Conservation (phyloP, 2,888 invertebrate genomes). For the Andrena camellia region DNA sequence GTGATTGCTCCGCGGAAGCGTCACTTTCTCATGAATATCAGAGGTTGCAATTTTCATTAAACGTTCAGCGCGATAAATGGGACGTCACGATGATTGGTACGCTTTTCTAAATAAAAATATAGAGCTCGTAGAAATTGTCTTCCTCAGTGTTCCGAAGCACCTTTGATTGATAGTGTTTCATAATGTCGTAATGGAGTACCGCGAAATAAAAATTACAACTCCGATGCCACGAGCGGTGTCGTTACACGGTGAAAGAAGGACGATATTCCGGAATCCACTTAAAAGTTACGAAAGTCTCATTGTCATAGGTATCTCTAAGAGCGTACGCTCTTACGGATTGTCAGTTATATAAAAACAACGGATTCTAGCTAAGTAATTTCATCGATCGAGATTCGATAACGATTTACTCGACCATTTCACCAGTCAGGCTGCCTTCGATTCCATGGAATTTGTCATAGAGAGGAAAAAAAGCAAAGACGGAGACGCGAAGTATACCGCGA, state of each 20-base stretch:
- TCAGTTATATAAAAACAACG: conserved; percentile 44
- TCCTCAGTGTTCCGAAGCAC: conserved; percentile 40
- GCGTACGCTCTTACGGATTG: conserved; percentile 35
- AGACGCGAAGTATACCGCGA: conserved; percentile 14
- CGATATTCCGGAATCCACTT: background rate
- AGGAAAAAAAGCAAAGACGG: conserved; percentile 35
- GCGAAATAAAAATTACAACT: conserved; percentile 38
- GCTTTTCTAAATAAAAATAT: conserved; percentile 61
- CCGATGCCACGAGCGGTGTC: background rate
- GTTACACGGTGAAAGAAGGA: conserved; percentile 34
- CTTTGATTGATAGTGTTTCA: conserved; percentile 41
- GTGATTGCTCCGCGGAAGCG: conserved; percentile 5
- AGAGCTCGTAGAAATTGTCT: conserved; percentile 49
- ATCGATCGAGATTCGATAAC: conserved; percentile 7
- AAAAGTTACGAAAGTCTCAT: conserved; percentile 6
- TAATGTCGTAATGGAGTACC: conserved; percentile 22
- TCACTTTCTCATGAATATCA: background rate
- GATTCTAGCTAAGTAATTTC: background rate
- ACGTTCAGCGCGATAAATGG: conserved; percentile 38
- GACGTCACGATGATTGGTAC: conserved; percentile 37
- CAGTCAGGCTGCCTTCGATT: conserved; percentile 35
- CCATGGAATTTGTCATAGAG: conserved; percentile 24
- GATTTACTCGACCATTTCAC: conserved; percentile 23
- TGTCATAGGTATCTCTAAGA: background rate
- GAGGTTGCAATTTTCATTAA: conserved; percentile 44